Conservation (phyloP, 2,113 vertebrate genomes). For the Oncorhynchus kisutch region DNA sequence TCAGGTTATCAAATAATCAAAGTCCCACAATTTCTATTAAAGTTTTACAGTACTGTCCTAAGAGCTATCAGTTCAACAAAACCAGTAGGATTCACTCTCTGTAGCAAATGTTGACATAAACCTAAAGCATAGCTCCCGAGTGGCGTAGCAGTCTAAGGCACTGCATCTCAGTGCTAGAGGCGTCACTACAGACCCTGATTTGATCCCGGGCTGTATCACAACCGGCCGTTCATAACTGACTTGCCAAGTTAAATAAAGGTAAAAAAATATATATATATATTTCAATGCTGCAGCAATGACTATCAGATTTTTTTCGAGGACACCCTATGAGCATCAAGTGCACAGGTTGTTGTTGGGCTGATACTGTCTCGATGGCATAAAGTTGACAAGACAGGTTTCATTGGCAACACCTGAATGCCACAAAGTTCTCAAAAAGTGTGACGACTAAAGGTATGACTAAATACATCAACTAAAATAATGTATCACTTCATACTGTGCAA, state of each 20-base stretch:
- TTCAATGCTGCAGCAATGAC: neutral
- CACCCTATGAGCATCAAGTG: neutral
- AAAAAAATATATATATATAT: no score
- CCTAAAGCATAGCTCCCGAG: neutral
- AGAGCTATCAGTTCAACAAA: neutral
- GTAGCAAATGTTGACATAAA: neutral
- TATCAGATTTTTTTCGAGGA: neutral
- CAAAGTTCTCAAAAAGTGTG: neutral
- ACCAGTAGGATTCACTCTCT: no score
- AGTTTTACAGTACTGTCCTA: neutral
- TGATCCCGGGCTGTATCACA: no score
- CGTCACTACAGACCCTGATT: no score
- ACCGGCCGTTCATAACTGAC: no score
- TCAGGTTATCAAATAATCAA: neutral
- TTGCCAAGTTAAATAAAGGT: no score
- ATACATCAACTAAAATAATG: neutral
- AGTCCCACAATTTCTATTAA: neutral
- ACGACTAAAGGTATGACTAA: neutral
- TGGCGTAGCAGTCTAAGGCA: no score
- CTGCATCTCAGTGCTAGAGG: no score
- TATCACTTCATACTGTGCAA: no score
- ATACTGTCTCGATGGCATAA: no score
- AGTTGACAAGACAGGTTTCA: neutral
- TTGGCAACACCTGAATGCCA: neutral
- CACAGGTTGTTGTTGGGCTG: neutral